These are phyloP conservation scores for Ciconia maguari DNA, from an alignment of 2,113 vertebrate species.

Conservation along the genomic window DNA sequence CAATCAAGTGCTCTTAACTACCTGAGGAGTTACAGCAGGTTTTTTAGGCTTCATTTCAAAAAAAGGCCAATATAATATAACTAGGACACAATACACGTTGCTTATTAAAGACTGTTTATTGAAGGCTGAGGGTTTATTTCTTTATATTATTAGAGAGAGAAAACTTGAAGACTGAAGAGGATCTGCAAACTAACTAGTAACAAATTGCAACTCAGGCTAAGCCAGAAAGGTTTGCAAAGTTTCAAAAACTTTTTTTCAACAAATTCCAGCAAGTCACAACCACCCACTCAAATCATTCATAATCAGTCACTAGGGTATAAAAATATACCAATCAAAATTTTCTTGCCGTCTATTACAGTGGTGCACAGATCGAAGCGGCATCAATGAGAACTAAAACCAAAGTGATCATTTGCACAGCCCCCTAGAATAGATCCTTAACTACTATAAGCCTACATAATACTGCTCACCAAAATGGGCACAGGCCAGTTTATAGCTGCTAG, in stretches of 20 bases:
- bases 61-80: background rate
- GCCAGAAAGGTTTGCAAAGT: background rate
- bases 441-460: background rate
- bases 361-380: background rate
- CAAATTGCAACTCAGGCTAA: background rate
- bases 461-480: background rate
- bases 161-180: background rate
- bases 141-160: background rate
- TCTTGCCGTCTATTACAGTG: background rate
- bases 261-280: background rate
- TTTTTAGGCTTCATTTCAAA: background rate
- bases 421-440: background rate
- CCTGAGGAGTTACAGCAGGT: background rate
- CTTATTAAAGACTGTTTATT: background rate
- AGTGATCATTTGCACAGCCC: background rate
- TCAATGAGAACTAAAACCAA: background rate
- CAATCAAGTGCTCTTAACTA: background rate
- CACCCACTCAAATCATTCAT: background rate
- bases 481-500: background rate
- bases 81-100: background rate
- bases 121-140: background rate
- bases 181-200: background rate
- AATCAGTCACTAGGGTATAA: background rate
- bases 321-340: background rate
- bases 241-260: background rate